Conservation (phyloP, 2,113 vertebrate species). For the Calcarius ornatus region DNA sequence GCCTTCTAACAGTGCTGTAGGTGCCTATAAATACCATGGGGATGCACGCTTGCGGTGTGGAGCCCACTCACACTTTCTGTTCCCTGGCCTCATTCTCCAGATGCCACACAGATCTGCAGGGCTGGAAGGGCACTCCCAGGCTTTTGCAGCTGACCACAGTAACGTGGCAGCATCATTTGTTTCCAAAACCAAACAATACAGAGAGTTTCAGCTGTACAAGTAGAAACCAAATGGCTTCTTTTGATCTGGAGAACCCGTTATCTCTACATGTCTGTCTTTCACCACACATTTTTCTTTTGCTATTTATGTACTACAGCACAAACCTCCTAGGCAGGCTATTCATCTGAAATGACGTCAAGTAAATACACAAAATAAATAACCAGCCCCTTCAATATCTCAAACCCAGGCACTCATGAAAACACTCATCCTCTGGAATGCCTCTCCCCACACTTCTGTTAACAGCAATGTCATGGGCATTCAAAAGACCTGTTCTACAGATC, state of each 20-base stretch:
- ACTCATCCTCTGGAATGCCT: accelerated
- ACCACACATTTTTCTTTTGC: neutral
- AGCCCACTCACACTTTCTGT: neutral
- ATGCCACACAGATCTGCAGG: neutral
- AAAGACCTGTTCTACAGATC: neutral
- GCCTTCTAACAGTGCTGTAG: neutral
- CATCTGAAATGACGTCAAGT: neutral
- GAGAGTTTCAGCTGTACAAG: neutral
- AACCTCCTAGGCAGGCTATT: neutral
- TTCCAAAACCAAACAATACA: neutral
- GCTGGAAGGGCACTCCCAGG: neutral
- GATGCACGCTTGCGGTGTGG: accelerated
- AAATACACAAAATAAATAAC: neutral
- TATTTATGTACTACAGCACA: neutral
- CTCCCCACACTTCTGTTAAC: neutral
- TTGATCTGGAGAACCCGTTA: neutral
- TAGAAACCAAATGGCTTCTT: neutral
- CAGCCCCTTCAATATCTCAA: neutral
- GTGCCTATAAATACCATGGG: neutral
- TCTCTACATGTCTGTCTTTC: neutral
- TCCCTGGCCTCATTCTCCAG: neutral
- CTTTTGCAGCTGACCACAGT: accelerated
- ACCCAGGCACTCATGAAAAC: neutral
- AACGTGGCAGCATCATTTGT: neutral
- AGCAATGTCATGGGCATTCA: neutral